phyloP scores from a whole-genome alignment of 2,113 vertebrate species.

The Murina feae region DNA sequence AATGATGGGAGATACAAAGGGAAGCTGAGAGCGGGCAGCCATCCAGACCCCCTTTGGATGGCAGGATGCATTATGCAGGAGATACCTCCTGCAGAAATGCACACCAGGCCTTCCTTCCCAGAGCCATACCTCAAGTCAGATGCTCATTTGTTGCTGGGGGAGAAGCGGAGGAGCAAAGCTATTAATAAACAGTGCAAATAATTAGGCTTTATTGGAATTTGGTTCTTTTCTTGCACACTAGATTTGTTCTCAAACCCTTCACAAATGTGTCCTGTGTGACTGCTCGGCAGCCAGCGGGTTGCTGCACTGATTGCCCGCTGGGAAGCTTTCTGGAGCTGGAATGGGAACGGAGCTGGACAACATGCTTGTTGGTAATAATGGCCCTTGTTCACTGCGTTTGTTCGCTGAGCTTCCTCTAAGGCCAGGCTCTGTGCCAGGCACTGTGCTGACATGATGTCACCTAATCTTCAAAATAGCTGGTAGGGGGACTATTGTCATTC shows the following conservation, averaged over 20 bases:
- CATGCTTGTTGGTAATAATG: not conserved
- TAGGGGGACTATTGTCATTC: not conserved
- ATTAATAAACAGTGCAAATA: conserved; percentile 49
- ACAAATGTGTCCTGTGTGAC: not conserved
- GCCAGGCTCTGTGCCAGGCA: not conserved
- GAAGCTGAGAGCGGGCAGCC: conserved; percentile 38
- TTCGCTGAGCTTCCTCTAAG: not conserved
- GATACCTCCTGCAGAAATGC: not conserved
- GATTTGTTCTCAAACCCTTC: conserved; percentile 27
- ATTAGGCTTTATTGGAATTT: conserved; percentile 28
- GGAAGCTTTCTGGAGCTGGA: not conserved
- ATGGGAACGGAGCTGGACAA: not conserved
- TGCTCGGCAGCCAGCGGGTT: not conserved
- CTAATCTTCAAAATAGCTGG: not conserved
- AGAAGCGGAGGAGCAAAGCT: conserved; percentile 20
- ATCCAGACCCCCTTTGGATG: conserved; percentile 12
- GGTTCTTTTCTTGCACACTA: conserved; percentile 29
- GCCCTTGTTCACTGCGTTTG: not conserved
- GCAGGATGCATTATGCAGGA: conserved; percentile 41
- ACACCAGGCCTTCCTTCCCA: not conserved
- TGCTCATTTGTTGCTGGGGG: conserved; percentile 17
- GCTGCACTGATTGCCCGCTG: not conserved
- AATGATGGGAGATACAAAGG: conserved; percentile 67
- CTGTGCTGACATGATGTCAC: not conserved
- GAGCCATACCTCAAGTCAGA: conserved; percentile 3